Conservation (phyloP, 2,797 vertebrate species). For the Peromyscus eremicus region DNA sequence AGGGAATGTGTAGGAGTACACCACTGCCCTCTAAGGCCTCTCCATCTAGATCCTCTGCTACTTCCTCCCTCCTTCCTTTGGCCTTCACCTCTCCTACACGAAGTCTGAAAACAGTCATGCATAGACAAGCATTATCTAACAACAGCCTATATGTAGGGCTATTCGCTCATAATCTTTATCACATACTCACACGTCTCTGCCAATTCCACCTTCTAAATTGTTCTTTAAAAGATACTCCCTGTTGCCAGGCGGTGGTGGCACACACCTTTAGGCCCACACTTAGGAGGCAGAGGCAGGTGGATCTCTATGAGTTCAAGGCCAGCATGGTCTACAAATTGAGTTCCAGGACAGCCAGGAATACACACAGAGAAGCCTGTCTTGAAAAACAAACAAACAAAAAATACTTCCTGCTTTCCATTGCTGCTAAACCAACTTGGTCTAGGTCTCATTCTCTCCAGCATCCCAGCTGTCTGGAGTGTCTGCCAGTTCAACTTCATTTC, state of each 20-base stretch:
- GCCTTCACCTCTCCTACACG: background rate
- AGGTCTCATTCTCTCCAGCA: background rate
- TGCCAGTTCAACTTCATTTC: background rate
- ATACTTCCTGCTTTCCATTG: background rate
- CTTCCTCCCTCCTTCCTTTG: background rate
- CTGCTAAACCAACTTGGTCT: slow-evolving; percentile 10
- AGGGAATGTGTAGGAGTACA: background rate
- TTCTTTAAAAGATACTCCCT: background rate
- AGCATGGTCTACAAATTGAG: background rate
- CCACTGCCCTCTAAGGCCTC: background rate
- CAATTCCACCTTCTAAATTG: slow-evolving; percentile 12
- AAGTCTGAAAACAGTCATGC: slow-evolving; percentile 1
- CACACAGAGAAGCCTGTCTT: background rate
- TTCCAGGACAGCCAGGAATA: background rate
- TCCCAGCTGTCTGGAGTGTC: background rate
- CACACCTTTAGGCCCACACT: background rate
- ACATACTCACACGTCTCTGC: background rate
- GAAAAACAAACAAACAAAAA: background rate
- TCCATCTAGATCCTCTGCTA: background rate
- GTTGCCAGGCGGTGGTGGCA: background rate
- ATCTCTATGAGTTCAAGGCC: background rate
- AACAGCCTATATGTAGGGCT: background rate
- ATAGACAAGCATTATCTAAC: background rate
- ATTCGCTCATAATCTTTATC: background rate
- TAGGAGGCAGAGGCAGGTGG: background rate